A percentile compares a stretch with the other conserved stretches of the same genome.
These are phyloP conservation scores for Cuniculus paca DNA, from an alignment of 2,797 vertebrate genomes.

Conservation along the genomic window DNA sequence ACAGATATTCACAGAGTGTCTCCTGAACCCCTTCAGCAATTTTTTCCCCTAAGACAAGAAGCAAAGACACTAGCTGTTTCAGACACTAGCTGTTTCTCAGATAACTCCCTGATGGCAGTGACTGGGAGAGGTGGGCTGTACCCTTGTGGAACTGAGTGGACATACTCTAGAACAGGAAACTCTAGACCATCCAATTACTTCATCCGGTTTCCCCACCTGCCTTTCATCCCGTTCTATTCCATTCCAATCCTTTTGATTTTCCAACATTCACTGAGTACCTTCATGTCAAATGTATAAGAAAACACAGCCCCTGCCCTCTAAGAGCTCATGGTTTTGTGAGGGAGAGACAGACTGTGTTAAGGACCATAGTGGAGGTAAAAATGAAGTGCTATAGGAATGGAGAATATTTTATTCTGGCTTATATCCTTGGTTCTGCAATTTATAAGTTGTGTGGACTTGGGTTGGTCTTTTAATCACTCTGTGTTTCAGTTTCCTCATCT, in stretches of 20 bases:
- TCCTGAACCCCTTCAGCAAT: background rate
- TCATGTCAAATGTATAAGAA: conserved; percentile 25
- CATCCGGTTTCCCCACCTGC: background rate
- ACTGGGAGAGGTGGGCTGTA: background rate
- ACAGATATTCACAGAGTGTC: conserved; percentile 5
- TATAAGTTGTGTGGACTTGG: background rate
- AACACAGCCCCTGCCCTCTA: background rate
- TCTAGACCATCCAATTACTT: background rate
- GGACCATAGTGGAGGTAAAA: background rate
- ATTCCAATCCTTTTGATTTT: conserved; percentile 7
- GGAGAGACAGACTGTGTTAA: background rate
- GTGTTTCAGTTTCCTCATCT: conserved; percentile 2
- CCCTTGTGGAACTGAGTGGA: conserved; percentile 28
- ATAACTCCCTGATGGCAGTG: background rate
- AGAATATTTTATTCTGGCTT: conserved; percentile 45
- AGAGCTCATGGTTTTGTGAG: conserved; percentile 27
- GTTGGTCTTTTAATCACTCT: background rate
- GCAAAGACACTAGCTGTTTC: background rate
- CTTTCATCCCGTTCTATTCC: background rate
- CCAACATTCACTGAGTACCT: conserved; percentile 18
- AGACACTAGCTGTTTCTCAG: conserved; percentile 11
- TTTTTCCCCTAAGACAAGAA: conserved; percentile 19
- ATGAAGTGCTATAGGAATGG: background rate
- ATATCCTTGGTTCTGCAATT: background rate
- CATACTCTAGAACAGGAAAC: conserved; percentile 19